These are phyloP conservation scores for Acleris laterana DNA, from an alignment of 2,888 invertebrate species.

Conservation along the genomic window DNA sequence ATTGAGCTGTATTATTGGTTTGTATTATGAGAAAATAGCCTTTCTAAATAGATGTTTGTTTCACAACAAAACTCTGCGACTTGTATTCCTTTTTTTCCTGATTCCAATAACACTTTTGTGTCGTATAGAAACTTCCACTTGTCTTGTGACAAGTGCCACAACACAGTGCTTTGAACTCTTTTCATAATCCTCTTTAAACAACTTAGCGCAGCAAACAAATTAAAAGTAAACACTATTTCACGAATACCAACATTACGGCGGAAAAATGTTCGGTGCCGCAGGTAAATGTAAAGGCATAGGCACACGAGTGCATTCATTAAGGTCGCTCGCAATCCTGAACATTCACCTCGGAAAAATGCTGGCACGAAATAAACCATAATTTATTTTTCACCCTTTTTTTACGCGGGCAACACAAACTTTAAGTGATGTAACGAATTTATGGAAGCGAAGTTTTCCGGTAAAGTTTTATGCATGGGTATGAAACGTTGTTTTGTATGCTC, in stretches of 20 bases:
- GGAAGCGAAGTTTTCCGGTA: slow-evolving; percentile 28
- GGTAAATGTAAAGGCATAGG: slow-evolving; percentile 46
- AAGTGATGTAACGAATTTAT: slow-evolving; percentile 39
- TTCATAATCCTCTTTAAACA: slow-evolving; percentile 12
- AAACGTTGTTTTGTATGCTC: slow-evolving; percentile 23
- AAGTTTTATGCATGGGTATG: slow-evolving; percentile 21
- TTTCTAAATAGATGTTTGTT: too few relatives aligned
- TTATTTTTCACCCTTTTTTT: slow-evolving; percentile 52
- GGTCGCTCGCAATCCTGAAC: slow-evolving; percentile 57
- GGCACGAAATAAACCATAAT: slow-evolving; percentile 56
- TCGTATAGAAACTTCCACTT: too few relatives aligned
- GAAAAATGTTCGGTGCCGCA: slow-evolving; percentile 53
- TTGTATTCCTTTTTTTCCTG: too few relatives aligned
- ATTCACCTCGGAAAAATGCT: slow-evolving; percentile 56
- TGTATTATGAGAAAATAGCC: too few relatives aligned
- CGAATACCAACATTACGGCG: slow-evolving; percentile 48
- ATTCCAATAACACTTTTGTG: too few relatives aligned
- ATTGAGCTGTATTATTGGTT: too few relatives aligned
- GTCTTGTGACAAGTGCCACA: neutral
- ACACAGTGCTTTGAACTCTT: neutral
- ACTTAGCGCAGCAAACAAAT: slow-evolving; percentile 17
- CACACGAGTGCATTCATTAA: slow-evolving; percentile 70
- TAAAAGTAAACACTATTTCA: slow-evolving; percentile 32
- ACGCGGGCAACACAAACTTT: slow-evolving; percentile 39
- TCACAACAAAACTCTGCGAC: too few relatives aligned